Conservation (phyloP, 1,140 invertebrate species). For the Atopsyche davidsoni region DNA sequence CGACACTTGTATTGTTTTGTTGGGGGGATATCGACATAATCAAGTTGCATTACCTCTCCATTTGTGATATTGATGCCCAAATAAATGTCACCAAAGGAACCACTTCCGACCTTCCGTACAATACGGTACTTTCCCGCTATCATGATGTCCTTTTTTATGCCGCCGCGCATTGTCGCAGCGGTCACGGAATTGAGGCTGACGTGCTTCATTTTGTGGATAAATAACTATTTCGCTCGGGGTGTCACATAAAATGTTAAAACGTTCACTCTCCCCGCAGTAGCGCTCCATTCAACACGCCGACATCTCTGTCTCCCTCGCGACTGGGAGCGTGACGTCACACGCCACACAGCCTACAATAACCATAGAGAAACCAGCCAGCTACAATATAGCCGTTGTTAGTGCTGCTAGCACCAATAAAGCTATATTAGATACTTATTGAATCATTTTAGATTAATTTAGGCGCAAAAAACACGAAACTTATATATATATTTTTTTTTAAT, state of each 20-base stretch:
- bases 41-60: constrained; percentile 72
- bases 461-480: too few species aligned
- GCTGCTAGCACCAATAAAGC: too few species aligned
- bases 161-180: constrained; percentile 22
- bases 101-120: constrained; percentile 93
- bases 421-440: too few species aligned
- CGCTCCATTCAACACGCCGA: constrained; percentile 21
- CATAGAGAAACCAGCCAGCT: too few species aligned
- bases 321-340: constrained; percentile 16
- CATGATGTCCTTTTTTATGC: constrained; percentile 57
- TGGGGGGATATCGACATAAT: background rate
- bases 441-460: too few species aligned
- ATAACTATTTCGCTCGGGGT: constrained; percentile 18
- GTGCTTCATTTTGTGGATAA: too few species aligned
- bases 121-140: constrained; percentile 91
- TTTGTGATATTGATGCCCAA: constrained; percentile 92
- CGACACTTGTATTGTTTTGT: background rate
- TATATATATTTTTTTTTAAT: too few species aligned
- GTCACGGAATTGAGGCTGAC: too few species aligned
- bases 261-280: constrained; percentile 16
- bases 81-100: constrained; percentile 99
- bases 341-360: too few species aligned
- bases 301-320: constrained; percentile 17
- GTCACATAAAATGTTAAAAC: constrained; percentile 21
- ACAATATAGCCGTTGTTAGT: too few species aligned